Base-by-base conservation (phyloP, 2,797 vertebrate species). In the Pyrocephalus nanus region DNA sequence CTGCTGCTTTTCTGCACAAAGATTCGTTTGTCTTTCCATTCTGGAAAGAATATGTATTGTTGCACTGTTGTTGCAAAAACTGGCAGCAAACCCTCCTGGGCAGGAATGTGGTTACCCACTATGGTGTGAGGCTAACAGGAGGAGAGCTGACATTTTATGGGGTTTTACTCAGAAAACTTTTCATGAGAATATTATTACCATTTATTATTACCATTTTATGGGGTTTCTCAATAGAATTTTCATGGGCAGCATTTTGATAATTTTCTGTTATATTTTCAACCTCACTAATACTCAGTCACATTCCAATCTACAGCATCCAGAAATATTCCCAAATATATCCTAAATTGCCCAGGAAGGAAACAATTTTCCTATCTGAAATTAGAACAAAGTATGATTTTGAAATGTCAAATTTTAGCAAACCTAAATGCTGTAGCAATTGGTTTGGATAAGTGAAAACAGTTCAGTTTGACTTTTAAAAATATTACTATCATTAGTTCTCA, bases 321-420 rank as follows among this genome's bases (percentile, higher is more conserved):
- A 93, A 86, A 96, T 93, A 90, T 88, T 90, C 90, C 77, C 77
- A 90, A 95, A 92, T 90, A 95, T 64, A 86, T 92, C 29, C 45
- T 57, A 81, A 96, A 95, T 95, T 95, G 74, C 48, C 22, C 80
- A 94, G 95, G 96, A 96, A 96, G 90, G 94, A 95, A 96, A 93
- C 77, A 82, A 93, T 95, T 93, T 96, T 92, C 91, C 90, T 84
- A 88, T 92, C 88, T 93, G 93, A 94, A 96, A 90, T 95, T 81
- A 84, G 83, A 76, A 90, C 57, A 90, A 93, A 88, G 51, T 23
- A 93, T 21, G 27, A 94, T 90, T 92, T 77, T 70, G 48, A 94
- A 93, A 88, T 82, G 94, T 93, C 96, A 95, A 72, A 90, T 88
- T 90, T 92, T 66, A 95, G 70, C 86, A 94, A 94, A 66, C 55